Base-by-base conservation (phyloP, 1,140 invertebrate species). In the Macrobrachium nipponense region DNA sequence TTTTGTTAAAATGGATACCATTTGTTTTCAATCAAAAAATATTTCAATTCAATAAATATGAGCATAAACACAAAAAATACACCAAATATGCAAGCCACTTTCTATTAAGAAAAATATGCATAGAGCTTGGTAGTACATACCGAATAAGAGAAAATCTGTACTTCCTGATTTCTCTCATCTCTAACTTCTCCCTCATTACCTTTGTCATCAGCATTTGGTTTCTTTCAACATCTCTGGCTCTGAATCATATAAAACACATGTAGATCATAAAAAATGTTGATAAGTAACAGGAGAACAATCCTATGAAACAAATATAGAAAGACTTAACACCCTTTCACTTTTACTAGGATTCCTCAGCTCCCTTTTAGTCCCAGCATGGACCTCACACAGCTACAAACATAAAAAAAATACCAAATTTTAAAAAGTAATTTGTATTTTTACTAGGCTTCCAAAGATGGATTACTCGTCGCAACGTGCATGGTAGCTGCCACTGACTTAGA, bases 141-240 rank as follows among this genome's bases (percentile, higher is more conserved):
- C 87, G 43, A 72, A 98, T 95, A 4, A 98, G 91, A 10, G 95
- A 93, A 90, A 95, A 99, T 89, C 95, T 95, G 91, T 98, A 98
- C 91, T 95, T 95, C 80, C 94, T 93, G 89, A 95, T 93, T 90
- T 95, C 95, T 78, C 94, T 91, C 83, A 94, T 90, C 90, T 97
- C 96, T 75, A 97, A 95, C 89, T 95, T 95, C 91, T 98, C 97
- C 17, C 97, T 91, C 96, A 98, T 98, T 0, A 96, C 96, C 92
- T 97, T 98, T 0, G 97, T 98, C 80, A 96, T 92, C 4, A 99
- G 91, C 92, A 97, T 95, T 89, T 95, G 93, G 89, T 94, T 94
- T 90, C 93, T 94, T 90, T 98, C 97, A 18, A 96, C 93, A 44
- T 93, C 94, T 91, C 97, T 95, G n/a, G 92, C 90, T 87, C 95